Evolutionary conservation across 2,113 vertebrate genomes (phyloP).

Genomic region (Psophia crepitans): DNA sequence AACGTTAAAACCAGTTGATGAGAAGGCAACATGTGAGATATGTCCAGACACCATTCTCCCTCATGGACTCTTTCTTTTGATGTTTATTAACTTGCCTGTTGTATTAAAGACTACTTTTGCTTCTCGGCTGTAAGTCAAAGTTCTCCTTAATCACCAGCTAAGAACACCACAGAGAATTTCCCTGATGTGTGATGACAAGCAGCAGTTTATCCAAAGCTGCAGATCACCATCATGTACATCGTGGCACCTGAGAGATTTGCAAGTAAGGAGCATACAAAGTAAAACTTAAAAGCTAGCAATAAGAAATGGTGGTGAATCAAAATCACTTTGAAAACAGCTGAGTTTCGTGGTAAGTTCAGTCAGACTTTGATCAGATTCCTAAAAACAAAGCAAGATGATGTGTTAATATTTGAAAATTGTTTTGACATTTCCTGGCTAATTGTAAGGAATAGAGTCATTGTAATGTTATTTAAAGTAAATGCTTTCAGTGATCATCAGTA

Average conservation of each 20-base stretch:
- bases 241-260: neutral
- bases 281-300: neutral
- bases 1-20: neutral
- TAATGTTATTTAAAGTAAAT: neutral
- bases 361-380: neutral
- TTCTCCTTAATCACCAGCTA: neutral
- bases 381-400: neutral
- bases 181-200: neutral
- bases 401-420: neutral
- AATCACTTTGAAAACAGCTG: neutral
- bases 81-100: neutral
- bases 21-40: neutral
- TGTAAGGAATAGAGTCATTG: neutral
- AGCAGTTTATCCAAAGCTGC: neutral
- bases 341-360: neutral
- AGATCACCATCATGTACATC: neutral
- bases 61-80: neutral
- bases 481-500: neutral
- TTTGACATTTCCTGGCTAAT: neutral
- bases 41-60: neutral
- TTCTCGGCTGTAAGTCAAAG: neutral
- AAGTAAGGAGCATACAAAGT: neutral
- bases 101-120: neutral
- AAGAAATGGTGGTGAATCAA: neutral
- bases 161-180: neutral